phyloP scores from a whole-genome alignment of 2,797 vertebrate genomes.

The Hozukius guyotensis region DNA sequence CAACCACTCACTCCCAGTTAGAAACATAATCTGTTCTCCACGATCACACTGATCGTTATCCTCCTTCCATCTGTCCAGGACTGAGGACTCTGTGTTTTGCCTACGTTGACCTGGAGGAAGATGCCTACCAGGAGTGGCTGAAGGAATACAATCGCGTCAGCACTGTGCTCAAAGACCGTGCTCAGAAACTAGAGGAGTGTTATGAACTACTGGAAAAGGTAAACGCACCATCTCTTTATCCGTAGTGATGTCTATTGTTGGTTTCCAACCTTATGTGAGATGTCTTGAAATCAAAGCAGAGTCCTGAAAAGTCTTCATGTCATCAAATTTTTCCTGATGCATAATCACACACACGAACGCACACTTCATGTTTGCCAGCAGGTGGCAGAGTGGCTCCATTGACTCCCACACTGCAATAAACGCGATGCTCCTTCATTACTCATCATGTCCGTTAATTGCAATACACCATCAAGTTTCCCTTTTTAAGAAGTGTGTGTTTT shows the following conservation, averaged over 20 bases:
- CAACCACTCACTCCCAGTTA: background rate
- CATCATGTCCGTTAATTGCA: background rate
- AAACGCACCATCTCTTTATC: background rate
- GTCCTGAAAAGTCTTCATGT: background rate
- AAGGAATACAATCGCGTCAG: conserved; percentile 89
- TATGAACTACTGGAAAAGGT: conserved; percentile 98
- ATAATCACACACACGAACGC: background rate
- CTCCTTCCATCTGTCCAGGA: conserved; percentile 68
- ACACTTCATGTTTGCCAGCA: conserved; percentile 54
- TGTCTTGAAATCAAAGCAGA: background rate
- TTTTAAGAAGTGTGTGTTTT: background rate
- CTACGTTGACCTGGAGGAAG: conserved; percentile 92
- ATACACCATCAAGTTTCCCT: background rate
- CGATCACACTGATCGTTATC: background rate
- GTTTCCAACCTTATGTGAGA: background rate
- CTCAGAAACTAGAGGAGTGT: conserved; percentile 93
- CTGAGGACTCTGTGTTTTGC: conserved; percentile 96
- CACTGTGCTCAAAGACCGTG: conserved; percentile 91
- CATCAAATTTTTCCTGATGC: background rate
- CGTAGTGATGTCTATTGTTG: background rate
- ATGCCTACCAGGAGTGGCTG: conserved; percentile 90
- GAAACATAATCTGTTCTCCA: background rate
- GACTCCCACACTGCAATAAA: background rate
- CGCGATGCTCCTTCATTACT: background rate
- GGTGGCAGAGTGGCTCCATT: conserved; percentile 66